Evolutionary conservation across 2,113 vertebrate genomes (phyloP), one percentile per base, ranked within the genome.

Genomic region (Gavialis gangeticus): DNA sequence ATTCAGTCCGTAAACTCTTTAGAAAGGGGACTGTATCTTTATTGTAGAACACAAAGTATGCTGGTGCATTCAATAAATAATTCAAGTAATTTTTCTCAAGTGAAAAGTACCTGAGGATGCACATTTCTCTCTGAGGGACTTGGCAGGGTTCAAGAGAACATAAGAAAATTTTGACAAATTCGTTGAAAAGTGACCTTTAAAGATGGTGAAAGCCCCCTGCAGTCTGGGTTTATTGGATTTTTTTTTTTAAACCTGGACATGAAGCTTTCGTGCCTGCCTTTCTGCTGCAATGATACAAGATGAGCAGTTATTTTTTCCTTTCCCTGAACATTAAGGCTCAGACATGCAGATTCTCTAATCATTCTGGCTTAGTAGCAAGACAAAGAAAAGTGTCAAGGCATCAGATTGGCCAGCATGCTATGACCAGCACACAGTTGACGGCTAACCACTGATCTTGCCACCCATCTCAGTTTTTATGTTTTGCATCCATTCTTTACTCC

Each of bases 401-500:
- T 58, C 34, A 62, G 59, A 64, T 71, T 25, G 75, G 24, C 34
- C 24, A 30, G 2, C 69, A 5, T 46, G 2, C 57, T 91, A 46
- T 56, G 55, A 24, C 22, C 87, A 91, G 60, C 85, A 93, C 75
- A 30, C 73, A 89, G 91, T 75, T 27, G 83, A 22, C 82, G 75
- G 91, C 88, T 96, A 84, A 85, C 37, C 71, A 85, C 66, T 55
- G 84, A 94, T 88, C 7, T 46, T 46, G 46, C 46, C 5, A 6
- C 58, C 22, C 60, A 77, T 78, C 37, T 63, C 14, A 21, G n/a
- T 24, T 83, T 57, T 88, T 93, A 75, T 82, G 34, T 71, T 67
- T 37, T 89, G 46, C 82, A 85, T 75, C 94, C 88, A 90, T 82
- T 92, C 90, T 89, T 94, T 96, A 82, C 95, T 94, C 37, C 93